Percentiles rank a stretch among this genome's conserved stretches.
Evolutionary conservation across 2,113 vertebrate genomes (phyloP).

Genomic region (Perca fluviatilis): DNA sequence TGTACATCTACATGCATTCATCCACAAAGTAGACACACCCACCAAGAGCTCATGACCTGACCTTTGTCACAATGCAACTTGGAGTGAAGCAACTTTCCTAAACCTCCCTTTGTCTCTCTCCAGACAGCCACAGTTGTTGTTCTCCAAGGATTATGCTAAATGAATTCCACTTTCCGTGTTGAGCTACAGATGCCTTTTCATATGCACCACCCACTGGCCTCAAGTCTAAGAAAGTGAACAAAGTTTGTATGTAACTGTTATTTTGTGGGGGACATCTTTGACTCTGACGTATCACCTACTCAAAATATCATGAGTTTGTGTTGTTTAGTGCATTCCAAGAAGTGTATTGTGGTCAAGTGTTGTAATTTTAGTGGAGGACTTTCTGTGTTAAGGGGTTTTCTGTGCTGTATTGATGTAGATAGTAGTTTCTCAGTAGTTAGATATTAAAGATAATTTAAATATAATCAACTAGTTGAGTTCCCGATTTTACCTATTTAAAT

Average conservation of each 20-base stretch:
- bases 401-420: neutral
- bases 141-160: neutral
- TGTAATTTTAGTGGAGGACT: neutral
- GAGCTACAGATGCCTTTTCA: constrained; percentile 23
- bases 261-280: neutral
- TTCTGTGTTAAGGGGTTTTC: neutral
- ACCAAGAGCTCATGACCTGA: neutral
- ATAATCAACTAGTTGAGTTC: neutral
- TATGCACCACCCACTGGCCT: neutral
- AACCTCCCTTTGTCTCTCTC: constrained; percentile 24
- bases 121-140: neutral
- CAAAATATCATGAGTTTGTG: neutral
- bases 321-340: neutral
- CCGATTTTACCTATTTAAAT: neutral
- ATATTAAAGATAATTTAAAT: neutral
- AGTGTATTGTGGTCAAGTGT: neutral
- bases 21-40: constrained; percentile 7
- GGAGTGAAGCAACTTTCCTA: constrained; percentile 15
- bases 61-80: constrained; percentile 33
- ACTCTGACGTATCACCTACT: neutral
- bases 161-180: constrained; percentile 23
- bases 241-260: constrained; percentile 7
- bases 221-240: neutral
- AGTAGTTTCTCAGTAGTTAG: neutral
- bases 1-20: neutral